Percentiles rank a stretch among this genome's conserved stretches.
These are phyloP conservation scores for Zaprionus lineosus DNA, from an alignment of 2,888 invertebrate genomes.

Conservation along the genomic window DNA sequence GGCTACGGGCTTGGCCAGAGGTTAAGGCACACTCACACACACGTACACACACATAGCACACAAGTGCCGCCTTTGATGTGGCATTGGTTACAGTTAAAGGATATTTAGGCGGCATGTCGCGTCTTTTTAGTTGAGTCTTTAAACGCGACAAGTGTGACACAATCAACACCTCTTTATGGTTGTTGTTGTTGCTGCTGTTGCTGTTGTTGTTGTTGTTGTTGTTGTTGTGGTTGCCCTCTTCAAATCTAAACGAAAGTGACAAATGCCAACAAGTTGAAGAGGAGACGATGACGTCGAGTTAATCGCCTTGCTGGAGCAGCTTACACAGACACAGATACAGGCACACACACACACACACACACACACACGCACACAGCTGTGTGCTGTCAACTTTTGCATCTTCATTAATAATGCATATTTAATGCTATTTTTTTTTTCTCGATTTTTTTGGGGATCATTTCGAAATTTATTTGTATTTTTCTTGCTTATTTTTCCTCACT, in stretches of 20 bases:
- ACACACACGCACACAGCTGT: constrained; percentile 33
- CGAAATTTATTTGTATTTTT: constrained; percentile 8
- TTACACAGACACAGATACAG: constrained; percentile 32
- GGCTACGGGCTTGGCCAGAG: neutral
- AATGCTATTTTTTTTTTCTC: constrained; percentile 20
- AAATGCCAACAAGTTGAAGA: constrained; percentile 67
- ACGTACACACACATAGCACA: no score
- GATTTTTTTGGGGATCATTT: constrained; percentile 8
- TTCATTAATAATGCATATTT: constrained; percentile 71
- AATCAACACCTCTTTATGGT: constrained; percentile 75
- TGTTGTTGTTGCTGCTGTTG: constrained; percentile 11
- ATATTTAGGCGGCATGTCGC: constrained; percentile 69
- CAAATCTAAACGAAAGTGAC: constrained; percentile 77
- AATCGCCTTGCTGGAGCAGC: constrained; percentile 58
- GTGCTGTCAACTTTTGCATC: constrained; percentile 75
- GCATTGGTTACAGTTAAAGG: constrained; percentile 80
- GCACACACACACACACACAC: constrained; percentile 13
- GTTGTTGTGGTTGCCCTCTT: constrained; percentile 58
- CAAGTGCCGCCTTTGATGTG: constrained; percentile 77
- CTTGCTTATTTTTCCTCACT: constrained; percentile 6
- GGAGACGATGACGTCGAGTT: constrained; percentile 59
- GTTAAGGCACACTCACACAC: no score
- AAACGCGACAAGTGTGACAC: constrained; percentile 75
- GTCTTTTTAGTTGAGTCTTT: constrained; percentile 53
- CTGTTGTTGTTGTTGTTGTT: constrained; percentile 12